Evolutionary conservation across 2,888 invertebrate species (phyloP), one percentile per base, ranked within the genome.

Genomic region (Hesperia comma): DNA sequence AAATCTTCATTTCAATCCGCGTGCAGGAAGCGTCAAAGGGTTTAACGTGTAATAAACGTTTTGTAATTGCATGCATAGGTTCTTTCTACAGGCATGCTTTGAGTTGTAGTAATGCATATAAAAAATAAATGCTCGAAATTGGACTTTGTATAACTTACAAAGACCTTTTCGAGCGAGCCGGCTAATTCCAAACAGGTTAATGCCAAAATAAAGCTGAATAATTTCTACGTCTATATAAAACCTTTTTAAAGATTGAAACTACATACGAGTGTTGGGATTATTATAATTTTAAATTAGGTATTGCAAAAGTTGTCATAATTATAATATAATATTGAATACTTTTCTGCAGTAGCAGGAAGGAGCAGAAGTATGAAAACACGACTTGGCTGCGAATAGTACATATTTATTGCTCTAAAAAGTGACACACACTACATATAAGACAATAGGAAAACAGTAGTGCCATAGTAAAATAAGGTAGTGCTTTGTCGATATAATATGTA

Each of bases 1-100:
- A 63, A 63, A 63, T 63, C 63, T 51, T 63, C 43, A 80, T 81
- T 82, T 79, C 77, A 62, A 66, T 79, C 75, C 67, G 71, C 69
- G 69, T 69, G 69, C 69, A 69, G 56, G 67, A 69, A 74, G 74
- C 72, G 69, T 74, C 58, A 64, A 58, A 64, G 57, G 21, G 49
- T 57, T 19, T 53, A 58, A 32, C 41, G 58, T 53, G 58, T 53
- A 51, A 54, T 62, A 62, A 62, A 61, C 53, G 54, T 58, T 66
- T 60, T 57, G 58, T 66, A 66, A 66, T 66, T 54, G 53, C 58
- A 54, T 54, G 53, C 58, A 54, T 60, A 66, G 53, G 53, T 49
- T 53, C 58, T 66, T 40, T 41, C 41, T n/a, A 21, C 51, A 33
- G 41, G 53, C 58, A 64, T 58, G 57, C 57, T 64, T 64, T 64